Base-by-base conservation (phyloP, 2,888 invertebrate genomes). In the Leptinotarsa haldemani region DNA sequence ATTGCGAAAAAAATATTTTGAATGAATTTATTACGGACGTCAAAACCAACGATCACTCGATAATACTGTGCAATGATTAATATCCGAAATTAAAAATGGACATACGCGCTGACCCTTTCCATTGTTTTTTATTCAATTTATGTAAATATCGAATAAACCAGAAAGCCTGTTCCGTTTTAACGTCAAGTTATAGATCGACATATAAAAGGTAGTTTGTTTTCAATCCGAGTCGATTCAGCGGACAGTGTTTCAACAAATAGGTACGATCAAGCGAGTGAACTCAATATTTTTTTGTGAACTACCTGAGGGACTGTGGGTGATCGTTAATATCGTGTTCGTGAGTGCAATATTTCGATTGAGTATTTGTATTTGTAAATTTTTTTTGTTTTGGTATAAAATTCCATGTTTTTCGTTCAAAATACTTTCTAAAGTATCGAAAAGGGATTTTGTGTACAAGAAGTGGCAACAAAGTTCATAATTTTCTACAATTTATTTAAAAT, bases 111-210 rank as follows among this genome's bases (percentile, higher is more conserved):
- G 68, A 68, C 68, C 68, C 68, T 56, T 67, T 56, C 68, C 20
- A 68, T 68, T 68, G 68, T 68, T 2, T 68, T 68, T 12, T n/a
- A 61, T 61, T 61, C 61, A 61, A 30, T 61, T 56, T 22, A 68
- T 68, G 68, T 56, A 68, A 68, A 68, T 68, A 22, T 12, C 4
- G n/a, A 40, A 20, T 16, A 15, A 13, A 40, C n/a, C 15, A 40
- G 20, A 18, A 20, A 56, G 47, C 22, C 12, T 52, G 25, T 25
- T 16, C 7, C 25, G 22, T 4, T 22, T 50, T 18, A n/a, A 40
- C 68, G 58, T 56, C 68, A 68, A 56, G 13, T 20, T 46, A 16
- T 20, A n/a, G 20, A 25, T 40, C 46, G 56, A 16, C 68, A 53
- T 68, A 68, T 68, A 68, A 68, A 68, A 68, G 68, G 16, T 15